Evolutionary conservation across 2,888 invertebrate genomes (phyloP).

Genomic region (Belgica antarctica): DNA sequence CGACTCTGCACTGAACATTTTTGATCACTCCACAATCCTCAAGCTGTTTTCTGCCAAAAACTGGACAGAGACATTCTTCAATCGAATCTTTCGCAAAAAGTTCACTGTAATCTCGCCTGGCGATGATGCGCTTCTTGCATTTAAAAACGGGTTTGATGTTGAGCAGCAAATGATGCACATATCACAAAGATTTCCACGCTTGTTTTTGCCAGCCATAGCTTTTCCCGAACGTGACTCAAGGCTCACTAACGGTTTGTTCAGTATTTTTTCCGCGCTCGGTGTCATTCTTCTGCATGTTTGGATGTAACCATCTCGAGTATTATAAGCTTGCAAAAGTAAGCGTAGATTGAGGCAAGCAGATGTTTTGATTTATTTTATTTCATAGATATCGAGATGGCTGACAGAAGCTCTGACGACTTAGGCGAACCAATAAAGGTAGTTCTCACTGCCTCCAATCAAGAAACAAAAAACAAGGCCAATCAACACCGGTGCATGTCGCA

Average conservation of each 20-base stretch:
- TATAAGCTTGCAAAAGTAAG: neutral
- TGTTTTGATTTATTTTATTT: neutral
- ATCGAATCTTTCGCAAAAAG: conserved; percentile 30
- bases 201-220: neutral
- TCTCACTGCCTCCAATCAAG: neutral
- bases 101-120: neutral
- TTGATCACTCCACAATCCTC: conserved; percentile 26
- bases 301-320: neutral
- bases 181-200: neutral
- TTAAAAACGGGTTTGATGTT: neutral
- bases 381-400: neutral
- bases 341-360: neutral
- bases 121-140: neutral
- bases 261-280: neutral
- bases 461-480: neutral
- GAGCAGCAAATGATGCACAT: conserved; percentile 12
- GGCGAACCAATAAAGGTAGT: neutral
- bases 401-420: neutral
- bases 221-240: neutral
- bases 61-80: conserved; percentile 25
- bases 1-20: conserved; percentile 22
- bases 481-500: neutral
- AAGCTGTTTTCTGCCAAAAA: conserved; percentile 28
- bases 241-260: conserved; percentile 3
- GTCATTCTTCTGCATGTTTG: neutral